Conservation (phyloP, 1,140 invertebrate genomes). For the Cherax destructor region DNA sequence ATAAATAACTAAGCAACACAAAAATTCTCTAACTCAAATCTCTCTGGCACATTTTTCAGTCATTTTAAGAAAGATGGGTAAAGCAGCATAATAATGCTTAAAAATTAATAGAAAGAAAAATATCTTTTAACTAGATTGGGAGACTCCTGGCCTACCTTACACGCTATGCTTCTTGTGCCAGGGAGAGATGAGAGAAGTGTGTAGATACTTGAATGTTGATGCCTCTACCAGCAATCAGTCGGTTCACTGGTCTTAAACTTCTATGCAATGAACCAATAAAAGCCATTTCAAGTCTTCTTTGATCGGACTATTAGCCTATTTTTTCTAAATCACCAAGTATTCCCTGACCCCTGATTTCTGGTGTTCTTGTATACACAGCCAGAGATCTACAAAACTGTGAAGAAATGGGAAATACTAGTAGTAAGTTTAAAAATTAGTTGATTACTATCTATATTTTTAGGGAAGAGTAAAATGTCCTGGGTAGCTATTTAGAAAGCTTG, state of each 20-base stretch:
- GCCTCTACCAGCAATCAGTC: constrained; percentile 18
- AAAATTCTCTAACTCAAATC: not conserved
- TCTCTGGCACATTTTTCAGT: not conserved
- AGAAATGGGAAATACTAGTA: constrained; percentile 23
- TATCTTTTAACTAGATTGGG: not conserved
- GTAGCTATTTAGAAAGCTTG: not conserved
- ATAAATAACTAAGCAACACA: not conserved
- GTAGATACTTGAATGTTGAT: not conserved
- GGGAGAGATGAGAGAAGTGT: constrained; percentile 46
- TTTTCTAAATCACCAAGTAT: not conserved
- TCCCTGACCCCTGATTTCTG: not conserved
- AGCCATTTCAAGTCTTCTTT: constrained; percentile 21
- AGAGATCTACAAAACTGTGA: constrained; percentile 18
- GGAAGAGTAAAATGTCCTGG: not conserved
- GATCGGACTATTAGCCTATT: constrained; percentile 10
- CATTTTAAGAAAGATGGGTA: not conserved
- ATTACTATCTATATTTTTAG: not conserved
- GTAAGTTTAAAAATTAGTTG: not conserved
- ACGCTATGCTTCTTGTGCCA: constrained; percentile 48
- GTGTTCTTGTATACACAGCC: not conserved
- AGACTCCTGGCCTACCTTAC: constrained; percentile 51
- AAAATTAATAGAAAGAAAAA: not conserved
- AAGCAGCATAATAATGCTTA: not conserved
- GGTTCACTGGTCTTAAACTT: constrained; percentile 18
- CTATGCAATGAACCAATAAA: constrained; percentile 21